Evolutionary conservation across 1,140 invertebrate genomes (phyloP).

Genomic region (Bombus affinis): DNA sequence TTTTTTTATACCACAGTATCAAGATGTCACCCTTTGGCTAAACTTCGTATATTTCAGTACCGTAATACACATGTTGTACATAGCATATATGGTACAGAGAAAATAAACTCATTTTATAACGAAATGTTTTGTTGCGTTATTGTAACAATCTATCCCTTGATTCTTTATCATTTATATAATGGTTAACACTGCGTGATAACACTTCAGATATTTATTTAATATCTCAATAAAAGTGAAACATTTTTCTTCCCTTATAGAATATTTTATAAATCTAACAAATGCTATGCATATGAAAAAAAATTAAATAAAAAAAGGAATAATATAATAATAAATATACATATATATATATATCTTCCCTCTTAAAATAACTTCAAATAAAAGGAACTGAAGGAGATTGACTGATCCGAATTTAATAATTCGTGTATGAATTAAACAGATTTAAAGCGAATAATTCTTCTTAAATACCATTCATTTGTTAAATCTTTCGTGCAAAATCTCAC

Average conservation of each 20-base stretch:
- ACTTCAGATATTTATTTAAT: background rate
- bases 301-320: too few relatives aligned
- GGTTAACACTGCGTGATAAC: background rate
- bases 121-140: conserved; percentile 59
- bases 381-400: background rate
- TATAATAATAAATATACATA: background rate
- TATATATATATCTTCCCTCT: too few relatives aligned
- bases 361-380: too few relatives aligned
- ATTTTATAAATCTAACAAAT: background rate
- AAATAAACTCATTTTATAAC: conserved; percentile 83
- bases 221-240: background rate
- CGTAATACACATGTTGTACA: conserved; percentile 80
- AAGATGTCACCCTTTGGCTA: conserved; percentile 75
- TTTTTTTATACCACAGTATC: conserved; percentile 76
- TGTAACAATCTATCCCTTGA: background rate
- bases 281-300: too few relatives aligned
- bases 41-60: conserved; percentile 81
- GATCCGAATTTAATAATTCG: background rate
- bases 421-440: too few relatives aligned
- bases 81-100: conserved; percentile 82
- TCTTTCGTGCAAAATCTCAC: background rate
- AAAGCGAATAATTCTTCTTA: background rate
- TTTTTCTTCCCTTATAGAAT: background rate
- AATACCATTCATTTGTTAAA: background rate
- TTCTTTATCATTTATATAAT: background rate